Evolutionary conservation across 2,888 invertebrate species (phyloP), one percentile per base, ranked within the genome.

Genomic region (Perdita meconis): DNA sequence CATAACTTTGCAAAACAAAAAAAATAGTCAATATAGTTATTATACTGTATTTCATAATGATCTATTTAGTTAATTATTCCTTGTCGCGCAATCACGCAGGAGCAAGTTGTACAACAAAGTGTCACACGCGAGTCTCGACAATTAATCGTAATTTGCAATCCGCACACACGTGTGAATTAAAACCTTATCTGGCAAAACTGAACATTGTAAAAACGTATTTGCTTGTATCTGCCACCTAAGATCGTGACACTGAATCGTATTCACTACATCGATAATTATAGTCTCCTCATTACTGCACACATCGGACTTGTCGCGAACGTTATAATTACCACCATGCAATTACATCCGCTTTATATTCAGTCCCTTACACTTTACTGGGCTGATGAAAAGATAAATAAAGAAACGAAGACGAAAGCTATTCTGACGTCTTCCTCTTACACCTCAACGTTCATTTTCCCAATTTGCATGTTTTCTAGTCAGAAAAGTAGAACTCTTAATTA

Each of bases 211-310:
- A 30, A 13, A 10, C n/a, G n/a, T 42, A 34, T 26, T 24, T 26
- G 64, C 42, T 55, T 55, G 26, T 44, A 55, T 47, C 53, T 36
- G 16, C 53, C 53, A 44, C 22, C 36, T 34, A 13, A 40, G 53
- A 40, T 69, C 53, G 64, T 53, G 53, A 65, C 51, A 53, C 42
- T 44, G 50, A 42, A 69, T 64, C 36, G 19, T 42, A 44, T 26
- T 65, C 34, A 42, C 34, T 16, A 13, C 34, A 19, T 60, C 24
- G 65, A 69, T 36, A 64, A 65, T 69, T 69, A 65, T 38, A 26
- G 53, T 65, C 64, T 40, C 56, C 42, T 65, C 56, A 56, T 65
- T 56, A 42, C 22, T 47, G 22, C 42, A 34, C 2, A 22, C 44
- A 13, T 12, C 12, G 12, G 16, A 30, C 16, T 34, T 53, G 16